Conservation (phyloP, 2,888 invertebrate species). For the Mesoligia furuncula region DNA sequence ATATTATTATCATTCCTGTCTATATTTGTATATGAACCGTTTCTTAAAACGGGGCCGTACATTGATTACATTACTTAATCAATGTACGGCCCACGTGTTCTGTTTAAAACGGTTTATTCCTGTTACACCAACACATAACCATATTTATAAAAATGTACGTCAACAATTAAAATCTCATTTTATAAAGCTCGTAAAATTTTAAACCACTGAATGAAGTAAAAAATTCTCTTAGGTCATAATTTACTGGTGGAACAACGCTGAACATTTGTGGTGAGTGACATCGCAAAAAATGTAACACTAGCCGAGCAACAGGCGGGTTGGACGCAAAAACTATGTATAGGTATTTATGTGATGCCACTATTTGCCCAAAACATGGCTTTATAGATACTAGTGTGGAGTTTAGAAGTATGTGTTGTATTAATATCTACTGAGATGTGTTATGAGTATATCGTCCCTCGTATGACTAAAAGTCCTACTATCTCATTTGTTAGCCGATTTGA, state of each 20-base stretch:
- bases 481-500: too few relatives aligned
- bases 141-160: background rate
- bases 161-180: constrained; percentile 4
- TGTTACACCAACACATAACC: background rate
- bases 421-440: background rate
- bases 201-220: constrained; percentile 14
- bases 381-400: background rate
- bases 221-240: constrained; percentile 39
- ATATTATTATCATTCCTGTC: background rate
- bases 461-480: too few relatives aligned
- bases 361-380: background rate
- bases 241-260: constrained; percentile 28
- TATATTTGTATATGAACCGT: too few relatives aligned
- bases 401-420: background rate
- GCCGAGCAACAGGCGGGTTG: constrained; percentile 45
- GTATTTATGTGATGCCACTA: background rate
- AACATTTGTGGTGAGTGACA: constrained; percentile 41
- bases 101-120: too few relatives aligned
- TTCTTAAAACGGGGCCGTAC: too few relatives aligned
- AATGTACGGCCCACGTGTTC: too few relatives aligned
- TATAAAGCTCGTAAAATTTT: constrained; percentile 2
- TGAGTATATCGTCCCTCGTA: too few relatives aligned
- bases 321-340: constrained; percentile 27
- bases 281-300: constrained; percentile 39
- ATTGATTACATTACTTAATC: too few relatives aligned